These are phyloP conservation scores for Eurystomus glaucurus DNA, from an alignment of 2,797 vertebrate genomes.

Conservation along the genomic window DNA sequence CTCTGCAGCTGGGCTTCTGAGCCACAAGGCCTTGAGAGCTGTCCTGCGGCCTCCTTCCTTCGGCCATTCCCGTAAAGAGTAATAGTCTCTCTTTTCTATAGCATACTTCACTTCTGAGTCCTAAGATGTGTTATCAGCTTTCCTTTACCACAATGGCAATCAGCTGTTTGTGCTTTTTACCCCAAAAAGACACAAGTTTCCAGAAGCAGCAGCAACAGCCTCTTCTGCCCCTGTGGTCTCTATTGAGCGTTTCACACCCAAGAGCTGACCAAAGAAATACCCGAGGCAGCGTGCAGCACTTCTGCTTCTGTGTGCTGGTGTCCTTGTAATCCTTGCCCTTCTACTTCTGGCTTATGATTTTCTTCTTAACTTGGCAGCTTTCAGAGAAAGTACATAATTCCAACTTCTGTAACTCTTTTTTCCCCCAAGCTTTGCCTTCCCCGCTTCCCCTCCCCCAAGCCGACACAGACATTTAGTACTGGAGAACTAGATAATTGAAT, in stretches of 20 bases:
- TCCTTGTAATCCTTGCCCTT: neutral
- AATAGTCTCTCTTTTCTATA: neutral
- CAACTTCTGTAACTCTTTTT: neutral
- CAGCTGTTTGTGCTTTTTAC: neutral
- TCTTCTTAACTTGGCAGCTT: neutral
- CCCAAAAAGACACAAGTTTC: neutral
- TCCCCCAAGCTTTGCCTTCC: neutral
- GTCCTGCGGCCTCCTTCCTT: neutral
- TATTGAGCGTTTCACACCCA: neutral
- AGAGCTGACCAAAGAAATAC: neutral
- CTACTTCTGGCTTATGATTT: rapidly evolving
- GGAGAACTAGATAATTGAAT: slow-evolving; percentile 66
- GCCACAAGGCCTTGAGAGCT: neutral
- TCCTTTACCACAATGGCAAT: neutral
- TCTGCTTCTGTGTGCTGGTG: neutral
- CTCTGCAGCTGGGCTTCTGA: neutral
- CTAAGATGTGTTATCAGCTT: neutral
- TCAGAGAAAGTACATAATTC: neutral
- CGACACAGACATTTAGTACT: slow-evolving; percentile 32
- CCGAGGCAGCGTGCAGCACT: neutral
- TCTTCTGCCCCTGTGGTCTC: neutral
- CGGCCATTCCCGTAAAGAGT: neutral
- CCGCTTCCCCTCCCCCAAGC: slow-evolving; percentile 1
- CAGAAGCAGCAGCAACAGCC: neutral
- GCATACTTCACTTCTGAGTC: neutral